Evolutionary conservation across 2,113 vertebrate genomes (phyloP), one percentile per base, ranked within the genome.

Genomic region (Sakesphorus luctuosus): DNA sequence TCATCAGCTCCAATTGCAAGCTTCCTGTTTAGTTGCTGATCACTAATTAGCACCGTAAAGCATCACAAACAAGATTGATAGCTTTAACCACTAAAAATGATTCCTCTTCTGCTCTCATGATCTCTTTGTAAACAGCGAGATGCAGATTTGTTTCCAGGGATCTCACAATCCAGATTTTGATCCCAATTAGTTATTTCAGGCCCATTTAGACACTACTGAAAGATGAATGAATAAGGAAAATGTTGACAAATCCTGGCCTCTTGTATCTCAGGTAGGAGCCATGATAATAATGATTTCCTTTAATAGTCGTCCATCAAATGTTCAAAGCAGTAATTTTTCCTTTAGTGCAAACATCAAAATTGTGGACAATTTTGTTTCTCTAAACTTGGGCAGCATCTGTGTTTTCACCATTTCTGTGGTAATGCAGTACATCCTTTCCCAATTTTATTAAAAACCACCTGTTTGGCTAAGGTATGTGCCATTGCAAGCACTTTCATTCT

Each of bases 361-460:
- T 93, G 92, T 69, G 90, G 93, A 77, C 47, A 91, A 26, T 96
- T 97, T 95, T 95, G 79, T 91, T 97, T 96, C 96, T 86, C 82
- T 95, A 84, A 97, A 73, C 86, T 97, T 97, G 96, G 96, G 92
- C 66, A 96, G 62, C 86, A 28, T 97, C 59, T 93, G 52, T 96
- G 71, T 97, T 97, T 97, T 96, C 93, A 96, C 83, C 90, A 65
- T 97, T 96, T 97, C 89, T 95, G 83, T 95, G 93, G 96, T 90
- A 97, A 97, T 87, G 80, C 86, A 95, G 78, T 78, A 83, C 46
- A 84, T 59, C 36, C 92, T 95, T 96, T 95, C 87, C 87, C 86
- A 95, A 23, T 94, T 96, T 96, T 97, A 94, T 96, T 97, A 86
- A 94, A 97, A 97, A 94, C 61, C 93, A 92, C 92, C 65, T 84